Base-by-base conservation (phyloP, 2,888 invertebrate species). In the Thyatira batis region DNA sequence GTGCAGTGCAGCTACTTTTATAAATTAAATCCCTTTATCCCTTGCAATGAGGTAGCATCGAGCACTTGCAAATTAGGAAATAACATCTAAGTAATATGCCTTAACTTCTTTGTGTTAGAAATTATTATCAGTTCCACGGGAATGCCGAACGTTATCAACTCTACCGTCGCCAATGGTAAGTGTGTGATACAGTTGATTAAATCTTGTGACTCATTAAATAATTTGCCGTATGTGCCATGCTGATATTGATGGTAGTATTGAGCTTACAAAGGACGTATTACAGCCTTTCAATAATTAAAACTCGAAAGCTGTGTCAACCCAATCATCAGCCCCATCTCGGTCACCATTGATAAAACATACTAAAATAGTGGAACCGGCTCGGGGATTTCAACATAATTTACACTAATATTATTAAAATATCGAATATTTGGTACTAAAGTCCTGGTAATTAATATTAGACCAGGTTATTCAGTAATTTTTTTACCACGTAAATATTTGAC, bases 131-230 rank as follows among this genome's bases (percentile, higher is more conserved):
- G 67, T 76, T 76, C 76, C 75, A 77, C 84, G 85, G 88, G 85
- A 85, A 88, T 89, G 87, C 87, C 87, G 83, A 89, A 85, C 84
- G 84, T 85, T 78, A 86, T 82, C 80, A 89, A 82, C 84, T 77
- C 80, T 73, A 76, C 82, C 78, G 80, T 87, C 76, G 82, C 87
- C 77, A 89, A 79, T 87, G 89, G 92, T 92, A 82, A 87, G 90
- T 83, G 90, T 83, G 61, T 55, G 55, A 51, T 69, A 52, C 73
- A 77, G 74, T 76, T 79, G 71, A 74, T 71, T 78, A 76, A 78
- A 75, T 55, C 55, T 61, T 71, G 63, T 82, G 78, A 82, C 71
- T 79, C 77, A 79, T 62, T 58, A 58, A 56, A 63, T 27, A 6
- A 17, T 17, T 13, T 33, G 9, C 9, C 28, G 51, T 53, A 33